Evolutionary conservation across 2,113 vertebrate species (phyloP).

Genomic region (Solenodon paradoxus): DNA sequence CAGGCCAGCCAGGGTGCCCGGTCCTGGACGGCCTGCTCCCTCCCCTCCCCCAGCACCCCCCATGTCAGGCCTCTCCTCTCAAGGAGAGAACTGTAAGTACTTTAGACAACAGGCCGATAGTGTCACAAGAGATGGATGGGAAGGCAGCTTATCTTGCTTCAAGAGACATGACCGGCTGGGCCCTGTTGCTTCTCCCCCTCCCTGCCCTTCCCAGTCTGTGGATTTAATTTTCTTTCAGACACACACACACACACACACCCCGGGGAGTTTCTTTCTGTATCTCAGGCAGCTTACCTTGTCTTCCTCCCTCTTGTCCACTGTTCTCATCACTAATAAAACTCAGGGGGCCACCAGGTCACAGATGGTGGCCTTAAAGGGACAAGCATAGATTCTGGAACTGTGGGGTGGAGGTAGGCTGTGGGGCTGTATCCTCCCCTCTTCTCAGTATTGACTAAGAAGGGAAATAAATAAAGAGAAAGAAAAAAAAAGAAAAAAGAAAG

Average conservation of each 20-base stretch:
- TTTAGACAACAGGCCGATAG: slow-evolving; percentile 61
- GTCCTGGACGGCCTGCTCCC: background rate
- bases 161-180: slow-evolving; percentile 14
- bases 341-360: background rate
- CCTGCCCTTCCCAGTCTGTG: slow-evolving; percentile 14
- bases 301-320: background rate
- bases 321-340: background rate
- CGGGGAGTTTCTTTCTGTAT: background rate
- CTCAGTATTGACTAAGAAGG: too few species aligned
- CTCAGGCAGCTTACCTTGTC: background rate
- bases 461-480: too few species aligned
- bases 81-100: slow-evolving; percentile 46
- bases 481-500: too few species aligned
- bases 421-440: too few species aligned
- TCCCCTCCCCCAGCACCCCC: slow-evolving; percentile 28
- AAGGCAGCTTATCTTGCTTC: slow-evolving; percentile 58
- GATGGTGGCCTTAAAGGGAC: background rate
- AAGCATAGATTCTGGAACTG: background rate
- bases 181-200: background rate
- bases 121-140: slow-evolving; percentile 71
- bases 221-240: background rate
- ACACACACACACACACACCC: background rate
- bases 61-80: background rate
- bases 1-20: background rate
- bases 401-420: background rate